Evolutionary conservation across 2,888 invertebrate species (phyloP), one percentile per base, ranked within the genome.

Genomic region (Drosophila mulleri): DNA sequence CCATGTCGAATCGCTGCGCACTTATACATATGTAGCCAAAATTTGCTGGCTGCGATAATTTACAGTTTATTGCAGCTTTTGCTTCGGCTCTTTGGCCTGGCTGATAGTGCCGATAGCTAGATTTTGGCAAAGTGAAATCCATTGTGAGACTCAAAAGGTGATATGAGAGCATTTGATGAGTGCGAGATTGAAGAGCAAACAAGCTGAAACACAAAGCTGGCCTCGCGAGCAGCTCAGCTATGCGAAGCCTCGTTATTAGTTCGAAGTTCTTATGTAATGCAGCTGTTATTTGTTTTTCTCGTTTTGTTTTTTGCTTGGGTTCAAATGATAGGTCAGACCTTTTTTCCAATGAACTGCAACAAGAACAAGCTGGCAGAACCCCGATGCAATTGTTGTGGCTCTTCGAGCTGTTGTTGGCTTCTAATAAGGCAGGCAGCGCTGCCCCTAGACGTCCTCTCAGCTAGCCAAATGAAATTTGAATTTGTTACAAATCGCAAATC

Each of bases 401-500:
- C 58, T 56, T 63, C 45, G 37, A 61, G 39, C 41, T 44, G 39
- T 65, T 77, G 61, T 26, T n/a, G 61, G 42, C 58, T 72, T 78
- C 77, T 77, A 77, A 77, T 77, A 80, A 79, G 76, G 67, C 66
- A 79, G 76, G 67, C 66, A 61, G 48, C 56, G 71, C 50, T 67
- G 67, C 54, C 45, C 32, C 42, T 8, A 26, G 14, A 23, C 20
- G 47, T 18, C 56, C 44, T 26, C 48, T 20, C 41, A 41, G 59
- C 61, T 52, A 20, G 39, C 67, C 61, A 73, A 56, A 70, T 76
- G 77, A 81, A 82, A 89, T 89, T 89, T 79, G 79, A 85, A 90
- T 91, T 92, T 91, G 91, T 91, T 83, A 88, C 91, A 91, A 91
- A 91, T 91, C 90, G 90, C 89, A 91, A 91, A 91, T 91, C 91